phyloP scores from a whole-genome alignment of 2,797 vertebrate genomes.

The Phoeniculus purpureus region DNA sequence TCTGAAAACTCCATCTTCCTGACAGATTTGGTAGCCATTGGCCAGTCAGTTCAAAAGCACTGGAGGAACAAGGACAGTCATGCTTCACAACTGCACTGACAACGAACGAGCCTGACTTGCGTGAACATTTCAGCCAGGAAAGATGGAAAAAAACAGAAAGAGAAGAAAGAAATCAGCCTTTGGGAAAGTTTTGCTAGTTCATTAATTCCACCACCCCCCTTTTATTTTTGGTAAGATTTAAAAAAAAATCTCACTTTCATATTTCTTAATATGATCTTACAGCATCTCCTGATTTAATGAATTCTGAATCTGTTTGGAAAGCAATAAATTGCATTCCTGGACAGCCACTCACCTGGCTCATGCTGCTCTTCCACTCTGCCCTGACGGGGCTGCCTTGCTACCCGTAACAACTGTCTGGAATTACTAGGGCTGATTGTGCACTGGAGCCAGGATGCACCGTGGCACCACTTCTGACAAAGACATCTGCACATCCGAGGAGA shows the following conservation, averaged over 20 bases:
- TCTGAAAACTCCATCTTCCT: background rate
- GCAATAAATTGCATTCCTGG: background rate
- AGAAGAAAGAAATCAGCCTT: background rate
- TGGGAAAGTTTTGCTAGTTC: background rate
- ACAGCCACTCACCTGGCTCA: background rate
- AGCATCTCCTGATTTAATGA: background rate
- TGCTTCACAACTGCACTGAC: background rate
- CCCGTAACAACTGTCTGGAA: background rate
- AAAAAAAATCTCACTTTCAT: background rate
- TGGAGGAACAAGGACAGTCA: background rate
- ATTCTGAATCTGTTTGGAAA: background rate
- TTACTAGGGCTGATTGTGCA: background rate
- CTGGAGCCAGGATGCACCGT: background rate
- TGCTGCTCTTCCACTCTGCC: background rate
- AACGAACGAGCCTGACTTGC: background rate
- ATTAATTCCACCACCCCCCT: background rate
- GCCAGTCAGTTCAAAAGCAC: background rate
- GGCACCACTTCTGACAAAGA: background rate
- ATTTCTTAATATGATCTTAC: background rate
- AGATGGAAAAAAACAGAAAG: accelerated
- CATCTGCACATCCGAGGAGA: background rate
- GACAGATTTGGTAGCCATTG: background rate
- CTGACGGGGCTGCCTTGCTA: background rate
- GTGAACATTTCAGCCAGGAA: background rate
- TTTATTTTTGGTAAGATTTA: background rate